Evolutionary conservation across 2,113 vertebrate species (phyloP), one percentile per base, ranked within the genome.

Genomic region (Pandion haliaetus): DNA sequence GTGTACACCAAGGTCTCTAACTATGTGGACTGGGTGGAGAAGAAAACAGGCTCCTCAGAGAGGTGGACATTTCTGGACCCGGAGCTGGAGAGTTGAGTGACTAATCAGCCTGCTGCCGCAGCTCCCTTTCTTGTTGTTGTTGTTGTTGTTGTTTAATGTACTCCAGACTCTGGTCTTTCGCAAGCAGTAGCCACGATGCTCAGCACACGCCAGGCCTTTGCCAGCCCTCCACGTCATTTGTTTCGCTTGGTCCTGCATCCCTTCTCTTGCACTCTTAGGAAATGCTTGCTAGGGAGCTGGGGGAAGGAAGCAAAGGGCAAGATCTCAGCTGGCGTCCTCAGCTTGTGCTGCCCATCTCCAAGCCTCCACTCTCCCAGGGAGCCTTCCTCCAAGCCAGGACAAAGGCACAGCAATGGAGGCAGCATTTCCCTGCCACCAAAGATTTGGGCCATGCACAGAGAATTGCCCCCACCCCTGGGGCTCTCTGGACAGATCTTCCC

Each of bases 1-100:
- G 99, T 99, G 40, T 99, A 99, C 98, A 99, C 99, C 20, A 98
- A 99, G 44, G 99, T 99, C 84, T 98, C 98, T 17, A 99, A 99
- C 76, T 99, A 99, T 0, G 97, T 98, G 57, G 95, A 96, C 86
- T 99, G 99, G 99, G 95, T 99, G 31, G 97, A 98, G 92, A 96
- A 97, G 77, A 97, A 99, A 80, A 97, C 97, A 61, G 97, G 97
- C 69, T 93, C 95, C 76, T 97, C 87, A 0, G 91, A 85, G 55
- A 92, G 92, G 44, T 95, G 72, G 95, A 95, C 96, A 85, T 93
- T 97, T 91, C 77, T 72, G 80, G 96, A 97, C 18, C 61, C 95
- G 0, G 97, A 97, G n/a, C 88, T 94, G 34, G 91, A 97, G 90
- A 97, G 97, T 97, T 98, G 98, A 98, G 66, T 90, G 80, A 91